Conservation (phyloP, 2,888 invertebrate species). For the Hemithea aestivaria region DNA sequence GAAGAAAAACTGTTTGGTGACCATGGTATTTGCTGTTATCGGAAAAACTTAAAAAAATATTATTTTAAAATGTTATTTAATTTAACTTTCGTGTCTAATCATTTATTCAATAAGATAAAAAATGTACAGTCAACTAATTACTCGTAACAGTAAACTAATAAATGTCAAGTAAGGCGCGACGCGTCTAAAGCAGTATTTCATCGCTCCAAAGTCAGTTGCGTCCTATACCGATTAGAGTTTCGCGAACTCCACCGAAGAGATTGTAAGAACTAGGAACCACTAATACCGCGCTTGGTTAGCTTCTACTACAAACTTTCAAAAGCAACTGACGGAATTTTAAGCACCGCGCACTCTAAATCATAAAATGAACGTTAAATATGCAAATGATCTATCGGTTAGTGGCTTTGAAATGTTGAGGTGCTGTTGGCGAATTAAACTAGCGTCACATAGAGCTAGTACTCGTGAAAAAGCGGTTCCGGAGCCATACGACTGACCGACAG, state of each 20-base stretch:
- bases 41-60: too few relatives aligned
- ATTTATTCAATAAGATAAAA: too few relatives aligned
- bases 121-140: too few relatives aligned
- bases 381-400: constrained; percentile 19
- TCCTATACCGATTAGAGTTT: constrained; percentile 14
- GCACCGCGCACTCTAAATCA: constrained; percentile 20
- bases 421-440: constrained; percentile 9
- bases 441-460: too few relatives aligned
- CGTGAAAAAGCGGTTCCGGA: too few relatives aligned
- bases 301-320: constrained; percentile 20
- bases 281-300: constrained; percentile 25
- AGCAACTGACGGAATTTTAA: constrained; percentile 31
- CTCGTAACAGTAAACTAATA: too few relatives aligned
- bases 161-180: neutral
- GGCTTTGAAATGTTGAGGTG: constrained; percentile 9
- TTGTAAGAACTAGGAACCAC: constrained; percentile 18
- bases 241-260: constrained; percentile 22
- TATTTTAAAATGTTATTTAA: too few relatives aligned
- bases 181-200: constrained; percentile 11
- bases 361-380: constrained; percentile 25
- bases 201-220: constrained; percentile 12
- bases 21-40: too few relatives aligned
- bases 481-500: too few relatives aligned
- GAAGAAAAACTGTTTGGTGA: too few relatives aligned
- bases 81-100: too few relatives aligned